A percentile compares a stretch with the other conserved stretches of the same genome.
Evolutionary conservation across 2,797 vertebrate species (phyloP).

Genomic region (Pangasius djambal): DNA sequence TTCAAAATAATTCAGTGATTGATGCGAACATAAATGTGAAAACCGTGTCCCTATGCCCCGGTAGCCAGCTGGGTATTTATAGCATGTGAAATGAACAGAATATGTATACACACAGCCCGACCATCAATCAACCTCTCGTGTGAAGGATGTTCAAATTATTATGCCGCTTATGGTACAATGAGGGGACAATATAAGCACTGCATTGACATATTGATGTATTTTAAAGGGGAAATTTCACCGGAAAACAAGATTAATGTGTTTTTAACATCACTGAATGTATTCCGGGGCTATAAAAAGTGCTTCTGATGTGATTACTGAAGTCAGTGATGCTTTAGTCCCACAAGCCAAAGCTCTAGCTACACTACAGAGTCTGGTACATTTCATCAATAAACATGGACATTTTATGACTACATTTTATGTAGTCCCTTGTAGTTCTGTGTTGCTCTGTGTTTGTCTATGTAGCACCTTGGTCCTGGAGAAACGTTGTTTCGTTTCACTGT

Average conservation of each 20-base stretch:
- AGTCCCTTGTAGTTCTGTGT: too few species aligned
- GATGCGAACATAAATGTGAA: slow-evolving; percentile 11
- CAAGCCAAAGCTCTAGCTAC: not conserved
- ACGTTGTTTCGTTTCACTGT: too few species aligned
- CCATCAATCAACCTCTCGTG: slow-evolving; percentile 33
- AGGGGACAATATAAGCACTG: slow-evolving; percentile 3
- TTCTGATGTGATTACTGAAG: slow-evolving; percentile 15
- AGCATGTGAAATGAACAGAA: slow-evolving; percentile 22
- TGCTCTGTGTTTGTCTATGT: too few species aligned
- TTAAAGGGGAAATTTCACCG: slow-evolving; percentile 12
- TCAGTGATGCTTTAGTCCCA: slow-evolving; percentile 1
- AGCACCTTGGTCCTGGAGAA: too few species aligned
- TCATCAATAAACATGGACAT: not conserved
- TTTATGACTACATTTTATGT: too few species aligned
- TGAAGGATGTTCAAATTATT: slow-evolving; percentile 39
- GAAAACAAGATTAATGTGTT: slow-evolving; percentile 34
- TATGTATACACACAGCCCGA: slow-evolving; percentile 12
- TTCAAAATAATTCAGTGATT: slow-evolving; percentile 24
- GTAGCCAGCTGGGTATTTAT: slow-evolving; percentile 14
- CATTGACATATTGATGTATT: slow-evolving; percentile 38
- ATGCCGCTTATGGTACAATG: slow-evolving; percentile 26
- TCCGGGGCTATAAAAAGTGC: slow-evolving; percentile 14
- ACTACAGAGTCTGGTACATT: not conserved
- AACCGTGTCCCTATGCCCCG: not conserved
- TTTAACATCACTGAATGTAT: slow-evolving; percentile 5